Conservation (phyloP, 2,797 vertebrate species). For the Bovichtus variegatus region DNA sequence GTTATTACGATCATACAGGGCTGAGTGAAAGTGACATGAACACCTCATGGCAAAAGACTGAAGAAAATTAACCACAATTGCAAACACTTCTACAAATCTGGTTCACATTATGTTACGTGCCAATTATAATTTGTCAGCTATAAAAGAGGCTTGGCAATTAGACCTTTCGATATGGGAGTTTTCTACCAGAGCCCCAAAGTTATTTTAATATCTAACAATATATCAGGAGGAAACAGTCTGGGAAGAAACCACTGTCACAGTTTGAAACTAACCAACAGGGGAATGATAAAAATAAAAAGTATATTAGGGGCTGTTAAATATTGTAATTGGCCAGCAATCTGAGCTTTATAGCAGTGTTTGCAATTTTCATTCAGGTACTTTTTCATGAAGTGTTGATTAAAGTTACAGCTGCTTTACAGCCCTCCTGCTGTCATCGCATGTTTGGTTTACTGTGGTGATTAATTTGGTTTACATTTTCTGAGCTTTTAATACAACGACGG, state of each 20-base stretch:
- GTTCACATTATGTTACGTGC: conserved; percentile 36
- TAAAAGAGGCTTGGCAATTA: conserved; percentile 29
- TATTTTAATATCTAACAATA: conserved; percentile 2
- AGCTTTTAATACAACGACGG: neutral
- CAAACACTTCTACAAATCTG: conserved; percentile 38
- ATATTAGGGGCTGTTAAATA: neutral
- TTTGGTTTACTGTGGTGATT: conserved; percentile 5
- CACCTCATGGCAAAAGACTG: conserved; percentile 22
- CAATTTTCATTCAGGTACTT: neutral
- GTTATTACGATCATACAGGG: neutral
- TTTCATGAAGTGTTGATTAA: neutral
- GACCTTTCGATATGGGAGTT: conserved; percentile 31
- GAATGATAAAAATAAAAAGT: neutral
- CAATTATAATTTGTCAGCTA: conserved; percentile 47
- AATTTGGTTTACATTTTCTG: too few species aligned
- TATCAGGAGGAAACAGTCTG: neutral
- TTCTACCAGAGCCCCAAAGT: conserved; percentile 2
- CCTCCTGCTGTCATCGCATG: neutral
- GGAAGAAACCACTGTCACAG: neutral
- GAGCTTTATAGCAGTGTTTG: neutral
- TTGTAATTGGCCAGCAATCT: neutral
- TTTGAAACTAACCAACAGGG: neutral
- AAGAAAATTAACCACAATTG: conserved; percentile 35
- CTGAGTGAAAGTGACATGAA: conserved; percentile 11
- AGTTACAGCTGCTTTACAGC: neutral